Evolutionary conservation across 2,888 invertebrate genomes (phyloP).

Genomic region (Drosophila macrospina): DNA sequence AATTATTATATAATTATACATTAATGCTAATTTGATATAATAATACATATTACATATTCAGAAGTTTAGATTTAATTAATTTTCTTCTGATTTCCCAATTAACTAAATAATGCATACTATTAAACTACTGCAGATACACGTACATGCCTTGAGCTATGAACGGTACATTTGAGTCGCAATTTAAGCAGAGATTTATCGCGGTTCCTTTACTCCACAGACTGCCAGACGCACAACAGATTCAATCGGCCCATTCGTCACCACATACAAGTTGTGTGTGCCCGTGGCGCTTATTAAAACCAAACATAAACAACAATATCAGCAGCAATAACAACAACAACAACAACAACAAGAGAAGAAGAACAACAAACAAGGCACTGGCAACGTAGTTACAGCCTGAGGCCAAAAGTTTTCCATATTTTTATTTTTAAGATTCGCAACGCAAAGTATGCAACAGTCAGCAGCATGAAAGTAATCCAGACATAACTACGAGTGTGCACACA

Average conservation of each 20-base stretch:
- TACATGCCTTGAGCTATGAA: too few relatives aligned
- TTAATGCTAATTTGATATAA: too few relatives aligned
- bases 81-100: too few relatives aligned
- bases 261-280: constrained; percentile 4
- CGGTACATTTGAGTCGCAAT: too few relatives aligned
- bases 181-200: background rate
- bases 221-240: background rate
- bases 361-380: background rate
- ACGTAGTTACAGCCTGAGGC: constrained; percentile 4
- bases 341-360: too few relatives aligned
- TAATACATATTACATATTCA: too few relatives aligned
- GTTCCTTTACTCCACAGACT: background rate
- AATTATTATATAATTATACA: too few relatives aligned
- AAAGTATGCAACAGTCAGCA: constrained; percentile 52
- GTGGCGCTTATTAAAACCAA: constrained; percentile 36
- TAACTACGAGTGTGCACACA: constrained; percentile 10
- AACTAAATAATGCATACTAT: too few relatives aligned
- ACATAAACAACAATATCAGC: constrained; percentile 31
- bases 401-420: constrained; percentile 21
- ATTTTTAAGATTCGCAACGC: constrained; percentile 30
- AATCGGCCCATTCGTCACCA: constrained; percentile 1
- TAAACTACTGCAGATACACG: too few relatives aligned
- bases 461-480: constrained; percentile 33
- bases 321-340: constrained; percentile 2
- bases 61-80: too few relatives aligned